These are phyloP conservation scores for Lineus longissimus DNA, from an alignment of 1,140 invertebrate species.

Conservation along the genomic window DNA sequence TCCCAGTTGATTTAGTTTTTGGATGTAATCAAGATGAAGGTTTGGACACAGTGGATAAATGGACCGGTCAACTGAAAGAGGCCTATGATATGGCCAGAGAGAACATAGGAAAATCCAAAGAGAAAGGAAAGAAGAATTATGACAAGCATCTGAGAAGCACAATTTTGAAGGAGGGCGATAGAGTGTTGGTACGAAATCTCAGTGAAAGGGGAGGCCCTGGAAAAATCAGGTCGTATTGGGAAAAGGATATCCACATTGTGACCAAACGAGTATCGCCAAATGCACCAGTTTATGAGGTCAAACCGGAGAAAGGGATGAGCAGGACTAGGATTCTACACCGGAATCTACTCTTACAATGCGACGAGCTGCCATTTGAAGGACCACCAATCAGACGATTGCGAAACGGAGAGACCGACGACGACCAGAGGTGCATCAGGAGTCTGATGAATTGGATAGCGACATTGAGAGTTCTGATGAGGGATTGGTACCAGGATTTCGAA, in stretches of 20 bases:
- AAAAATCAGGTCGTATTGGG: constrained; percentile 22
- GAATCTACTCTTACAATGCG: constrained; percentile 16
- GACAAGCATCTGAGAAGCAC: too few species aligned
- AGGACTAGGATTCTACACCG: background rate
- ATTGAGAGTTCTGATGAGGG: too few species aligned
- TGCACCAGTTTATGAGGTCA: constrained; percentile 20
- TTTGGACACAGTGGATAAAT: constrained; percentile 9
- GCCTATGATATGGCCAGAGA: background rate
- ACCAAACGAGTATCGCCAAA: constrained; percentile 7
- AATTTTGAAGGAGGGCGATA: constrained; percentile 19
- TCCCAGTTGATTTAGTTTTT: constrained; percentile 19
- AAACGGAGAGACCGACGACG: too few species aligned
- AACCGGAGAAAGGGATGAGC: constrained; percentile 6
- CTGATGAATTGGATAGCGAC: too few species aligned
- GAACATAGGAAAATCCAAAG: background rate
- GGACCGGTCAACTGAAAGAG: constrained; percentile 8
- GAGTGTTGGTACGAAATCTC: constrained; percentile 22
- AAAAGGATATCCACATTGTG: constrained; percentile 17
- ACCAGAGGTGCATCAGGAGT: too few species aligned
- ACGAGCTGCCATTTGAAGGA: constrained; percentile 2
- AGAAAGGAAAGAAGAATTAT: background rate
- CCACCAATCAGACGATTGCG: too few species aligned
- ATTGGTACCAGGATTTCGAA: too few species aligned
- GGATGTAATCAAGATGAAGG: background rate
- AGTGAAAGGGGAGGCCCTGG: constrained; percentile 21